Percentiles rank a stretch among this genome's conserved stretches.
These are phyloP conservation scores for Sciaenops ocellatus DNA, from an alignment of 2,797 vertebrate genomes.

Conservation along the genomic window DNA sequence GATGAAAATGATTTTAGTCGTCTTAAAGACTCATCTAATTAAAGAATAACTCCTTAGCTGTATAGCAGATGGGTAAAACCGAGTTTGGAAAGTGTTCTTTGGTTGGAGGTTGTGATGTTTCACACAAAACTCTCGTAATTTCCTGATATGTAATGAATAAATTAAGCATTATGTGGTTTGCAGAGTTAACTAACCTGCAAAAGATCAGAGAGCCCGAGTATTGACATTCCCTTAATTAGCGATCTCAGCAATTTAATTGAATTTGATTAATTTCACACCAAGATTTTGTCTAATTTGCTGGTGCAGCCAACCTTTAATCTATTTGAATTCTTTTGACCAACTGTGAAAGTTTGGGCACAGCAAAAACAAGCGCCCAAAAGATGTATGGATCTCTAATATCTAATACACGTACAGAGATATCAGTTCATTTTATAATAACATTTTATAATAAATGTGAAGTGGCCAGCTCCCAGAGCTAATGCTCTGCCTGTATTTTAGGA, in stretches of 20 bases:
- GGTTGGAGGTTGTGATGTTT: too few species aligned
- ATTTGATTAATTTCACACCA: background rate
- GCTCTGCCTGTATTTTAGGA: slow-evolving; percentile 8
- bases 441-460: slow-evolving; percentile 5
- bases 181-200: background rate
- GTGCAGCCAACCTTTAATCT: background rate
- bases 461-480: slow-evolving; percentile 19
- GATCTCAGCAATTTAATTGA: background rate
- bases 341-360: background rate
- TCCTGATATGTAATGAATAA: background rate
- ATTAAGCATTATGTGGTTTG: background rate
- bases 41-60: slow-evolving; percentile 17
- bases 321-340: background rate
- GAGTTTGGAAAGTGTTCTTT: too few species aligned
- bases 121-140: too few species aligned
- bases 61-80: background rate
- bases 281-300: background rate
- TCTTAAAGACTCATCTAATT: background rate
- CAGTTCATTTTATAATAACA: background rate
- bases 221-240: background rate
- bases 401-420: background rate
- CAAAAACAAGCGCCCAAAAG: background rate
- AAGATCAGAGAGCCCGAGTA: background rate
- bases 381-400: background rate
- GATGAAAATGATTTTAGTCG: background rate